A percentile compares a stretch with the other conserved stretches of the same genome.
Conservation (phyloP, 2,888 invertebrate genomes). For the Agrotis puta region DNA sequence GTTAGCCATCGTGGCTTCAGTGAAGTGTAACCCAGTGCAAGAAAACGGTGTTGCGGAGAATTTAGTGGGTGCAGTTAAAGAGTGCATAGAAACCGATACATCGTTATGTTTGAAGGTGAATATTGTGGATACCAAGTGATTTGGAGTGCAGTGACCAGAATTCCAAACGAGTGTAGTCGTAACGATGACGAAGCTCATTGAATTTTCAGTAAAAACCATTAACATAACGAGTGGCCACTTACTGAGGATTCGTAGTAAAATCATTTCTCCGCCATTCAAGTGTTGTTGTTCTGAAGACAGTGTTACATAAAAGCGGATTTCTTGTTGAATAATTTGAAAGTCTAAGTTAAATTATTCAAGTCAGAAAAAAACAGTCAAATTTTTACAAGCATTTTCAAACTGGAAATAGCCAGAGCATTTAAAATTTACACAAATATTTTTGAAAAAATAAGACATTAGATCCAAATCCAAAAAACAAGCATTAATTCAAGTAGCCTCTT, state of each 20-base stretch:
- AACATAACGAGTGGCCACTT: slow-evolving; percentile 36
- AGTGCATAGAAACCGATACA: slow-evolving; percentile 91
- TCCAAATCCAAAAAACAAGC: background rate
- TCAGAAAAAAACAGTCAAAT: background rate
- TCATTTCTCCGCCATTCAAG: slow-evolving; percentile 8
- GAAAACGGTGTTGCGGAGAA: slow-evolving; percentile 86
- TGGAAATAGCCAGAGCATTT: background rate
- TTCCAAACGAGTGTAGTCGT: slow-evolving; percentile 59
- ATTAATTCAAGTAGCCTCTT: background rate
- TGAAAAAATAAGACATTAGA: background rate
- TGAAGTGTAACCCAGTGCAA: slow-evolving; percentile 82
- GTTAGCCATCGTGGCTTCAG: slow-evolving; percentile 83
- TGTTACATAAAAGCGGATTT: slow-evolving; percentile 4
- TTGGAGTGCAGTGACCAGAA: slow-evolving; percentile 75
- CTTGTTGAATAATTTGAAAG: background rate
- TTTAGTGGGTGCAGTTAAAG: slow-evolving; percentile 86
- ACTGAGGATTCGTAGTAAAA: slow-evolving; percentile 44
- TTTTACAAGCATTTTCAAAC: background rate
- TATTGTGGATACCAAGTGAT: slow-evolving; percentile 74
- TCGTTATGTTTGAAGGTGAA: slow-evolving; percentile 92
- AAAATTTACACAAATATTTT: background rate
- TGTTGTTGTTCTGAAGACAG: slow-evolving; percentile 9
- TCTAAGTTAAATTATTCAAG: background rate
- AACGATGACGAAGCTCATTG: slow-evolving; percentile 40
- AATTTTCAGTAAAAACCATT: slow-evolving; percentile 51